phyloP scores from a whole-genome alignment of 2,888 invertebrate species.

The Agrotis clavis region DNA sequence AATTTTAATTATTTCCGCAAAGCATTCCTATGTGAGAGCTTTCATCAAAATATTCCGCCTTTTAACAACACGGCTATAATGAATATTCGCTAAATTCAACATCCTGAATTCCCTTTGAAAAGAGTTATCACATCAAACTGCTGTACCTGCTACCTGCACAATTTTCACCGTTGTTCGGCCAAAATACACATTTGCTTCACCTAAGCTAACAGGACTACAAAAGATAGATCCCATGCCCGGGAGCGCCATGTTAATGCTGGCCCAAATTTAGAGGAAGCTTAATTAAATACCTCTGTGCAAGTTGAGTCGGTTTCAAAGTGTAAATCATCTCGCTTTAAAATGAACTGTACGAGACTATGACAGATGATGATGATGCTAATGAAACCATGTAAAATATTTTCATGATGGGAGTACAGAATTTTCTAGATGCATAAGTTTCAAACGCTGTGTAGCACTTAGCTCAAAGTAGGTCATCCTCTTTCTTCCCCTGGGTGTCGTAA shows the following conservation, averaged over 20 bases:
- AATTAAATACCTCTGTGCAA: slow-evolving; percentile 71
- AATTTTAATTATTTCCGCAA: slow-evolving; percentile 22
- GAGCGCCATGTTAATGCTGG: slow-evolving; percentile 63
- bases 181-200: slow-evolving; percentile 63
- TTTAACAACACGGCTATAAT: slow-evolving; percentile 4
- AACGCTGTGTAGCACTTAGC: slow-evolving; percentile 37
- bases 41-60: slow-evolving; percentile 29
- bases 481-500: slow-evolving; percentile 57
- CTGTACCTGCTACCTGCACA: slow-evolving; percentile 43
- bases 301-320: slow-evolving; percentile 46
- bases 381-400: slow-evolving; percentile 21
- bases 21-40: slow-evolving; percentile 8
- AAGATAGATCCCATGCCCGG: slow-evolving; percentile 58
- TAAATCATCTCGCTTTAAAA: slow-evolving; percentile 50
- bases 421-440: slow-evolving; percentile 50
- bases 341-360: slow-evolving; percentile 17
- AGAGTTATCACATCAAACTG: slow-evolving; percentile 43
- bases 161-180: slow-evolving; percentile 38
- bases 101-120: slow-evolving; percentile 42
- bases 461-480: slow-evolving; percentile 51
- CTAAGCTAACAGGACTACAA: slow-evolving; percentile 68
- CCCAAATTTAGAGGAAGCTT: slow-evolving; percentile 68
- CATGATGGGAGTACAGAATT: slow-evolving; percentile 25
- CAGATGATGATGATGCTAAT: slow-evolving; percentile 16
- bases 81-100: slow-evolving; percentile 22